These are phyloP conservation scores for Anthoscopus minutus DNA, from an alignment of 2,113 vertebrate species.

Conservation along the genomic window DNA sequence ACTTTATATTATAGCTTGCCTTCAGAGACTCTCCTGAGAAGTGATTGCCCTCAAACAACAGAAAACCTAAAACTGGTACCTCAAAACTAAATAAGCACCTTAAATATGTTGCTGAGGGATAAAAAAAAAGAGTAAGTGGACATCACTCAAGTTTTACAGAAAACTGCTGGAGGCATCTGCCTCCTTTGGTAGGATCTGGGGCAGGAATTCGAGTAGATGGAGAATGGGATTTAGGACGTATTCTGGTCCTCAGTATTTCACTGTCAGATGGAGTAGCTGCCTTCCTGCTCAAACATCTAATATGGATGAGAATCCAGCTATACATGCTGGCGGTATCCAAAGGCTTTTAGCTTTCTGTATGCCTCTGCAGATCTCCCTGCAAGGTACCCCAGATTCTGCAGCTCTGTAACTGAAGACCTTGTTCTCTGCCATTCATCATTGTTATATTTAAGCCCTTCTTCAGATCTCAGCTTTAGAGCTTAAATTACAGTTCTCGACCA, in stretches of 20 bases:
- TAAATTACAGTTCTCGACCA: neutral
- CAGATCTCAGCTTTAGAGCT: neutral
- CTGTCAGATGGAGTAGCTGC: neutral
- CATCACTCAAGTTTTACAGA: neutral
- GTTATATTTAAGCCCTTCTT: neutral
- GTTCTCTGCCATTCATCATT: neutral
- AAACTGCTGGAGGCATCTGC: neutral
- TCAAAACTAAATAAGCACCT: neutral
- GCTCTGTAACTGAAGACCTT: neutral
- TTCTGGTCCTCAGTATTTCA: neutral
- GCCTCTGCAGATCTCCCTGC: neutral
- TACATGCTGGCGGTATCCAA: neutral
- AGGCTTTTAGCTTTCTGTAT: neutral
- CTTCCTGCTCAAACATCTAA: neutral
- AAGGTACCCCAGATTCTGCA: neutral
- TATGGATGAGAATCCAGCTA: rapidly evolving
- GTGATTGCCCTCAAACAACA: neutral
- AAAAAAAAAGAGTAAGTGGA: neutral
- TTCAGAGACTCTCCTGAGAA: neutral
- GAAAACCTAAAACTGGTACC: neutral
- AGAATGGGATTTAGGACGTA: neutral
- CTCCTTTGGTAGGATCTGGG: neutral
- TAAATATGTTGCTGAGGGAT: neutral
- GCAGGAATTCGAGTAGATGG: neutral
- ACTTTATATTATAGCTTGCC: neutral